Base-by-base conservation (phyloP, 92 coral and sea anemone species). In the Galaxea fascicularis region DNA sequence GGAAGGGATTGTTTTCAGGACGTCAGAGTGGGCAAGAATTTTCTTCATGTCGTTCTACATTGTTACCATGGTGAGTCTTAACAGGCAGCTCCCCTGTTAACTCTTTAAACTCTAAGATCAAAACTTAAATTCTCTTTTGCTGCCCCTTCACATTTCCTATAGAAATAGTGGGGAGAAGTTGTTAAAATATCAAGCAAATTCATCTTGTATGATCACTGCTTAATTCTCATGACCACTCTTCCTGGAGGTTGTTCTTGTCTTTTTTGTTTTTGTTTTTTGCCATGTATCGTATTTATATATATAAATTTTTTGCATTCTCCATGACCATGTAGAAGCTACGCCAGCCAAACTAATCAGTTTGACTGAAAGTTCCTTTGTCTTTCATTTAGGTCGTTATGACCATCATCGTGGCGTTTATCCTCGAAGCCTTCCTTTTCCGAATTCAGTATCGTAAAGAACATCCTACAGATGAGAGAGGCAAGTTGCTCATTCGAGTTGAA, bases 11-110 rank as follows among this genome's bases (percentile, higher is more conserved):
- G 99, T 95, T 31, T 64, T 41, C 64, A 66, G 85, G 75, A 96
- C 99, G 10, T 94, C 89, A 64, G 98, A 96, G 25, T 96, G 99
- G 99, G 94, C 96, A 69, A 85, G 99, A 83, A 77, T 94, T 14
- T 96, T 80, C 85, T 96, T 96, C 84, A 96, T 96, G 99, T 71
- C 87, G 15, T 96, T 96, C 78, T 96, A 90, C 83, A 92, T 96
- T 26, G 91, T 91, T 59, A 96, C 98, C 26, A 91, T 96, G 95
- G 99, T 96, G 82, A 88, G 95, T 72, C 14, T 52, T 6, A 6
- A 35, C 41, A 35, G 41, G 41, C 41, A 35, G 41, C n/a, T n/a
- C n/a, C n/a, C n/a, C n/a, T n/a, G n/a, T n/a, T n/a, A n/a, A n/a
- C n/a, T n/a, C n/a, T n/a, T n/a, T n/a, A n/a, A n/a, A n/a, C n/a